Evolutionary conservation across 1,140 invertebrate species (phyloP).

Genomic region (Drosophila gunungcola): DNA sequence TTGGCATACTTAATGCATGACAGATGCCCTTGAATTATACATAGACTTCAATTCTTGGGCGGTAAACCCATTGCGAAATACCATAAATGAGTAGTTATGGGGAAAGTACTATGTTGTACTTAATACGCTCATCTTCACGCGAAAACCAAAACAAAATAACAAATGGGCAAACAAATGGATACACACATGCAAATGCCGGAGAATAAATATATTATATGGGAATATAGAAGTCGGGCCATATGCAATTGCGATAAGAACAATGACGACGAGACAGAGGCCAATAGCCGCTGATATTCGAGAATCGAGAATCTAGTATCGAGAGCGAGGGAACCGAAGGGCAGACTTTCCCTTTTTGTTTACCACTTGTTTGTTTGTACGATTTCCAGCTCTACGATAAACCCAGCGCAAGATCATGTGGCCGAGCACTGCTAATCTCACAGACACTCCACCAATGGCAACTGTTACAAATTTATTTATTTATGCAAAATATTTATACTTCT

Average conservation of each 20-base stretch:
- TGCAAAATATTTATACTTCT: slow-evolving; percentile 48
- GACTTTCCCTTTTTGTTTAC: slow-evolving; percentile 67
- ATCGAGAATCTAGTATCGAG: slow-evolving; percentile 1
- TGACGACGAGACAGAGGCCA: slow-evolving; percentile 74
- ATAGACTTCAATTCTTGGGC: slow-evolving; percentile 4
- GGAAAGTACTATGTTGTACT: not conserved
- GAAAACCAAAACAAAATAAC: slow-evolving; percentile 21
- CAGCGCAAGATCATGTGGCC: slow-evolving; percentile 46
- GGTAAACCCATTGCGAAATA: not conserved
- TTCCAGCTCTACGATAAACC: slow-evolving; percentile 32
- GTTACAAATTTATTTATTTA: slow-evolving; percentile 56
- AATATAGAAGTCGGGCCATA: slow-evolving; percentile 43
- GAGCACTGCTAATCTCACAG: slow-evolving; percentile 33
- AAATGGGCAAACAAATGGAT: slow-evolving; percentile 23
- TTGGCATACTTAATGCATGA: not conserved
- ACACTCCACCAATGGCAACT: slow-evolving; percentile 21
- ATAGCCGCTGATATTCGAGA: slow-evolving; percentile 66
- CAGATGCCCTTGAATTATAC: slow-evolving; percentile 53
- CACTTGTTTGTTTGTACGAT: slow-evolving; percentile 21
- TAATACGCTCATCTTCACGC: not conserved
- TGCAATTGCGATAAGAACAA: slow-evolving; percentile 65
- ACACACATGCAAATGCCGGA: not conserved
- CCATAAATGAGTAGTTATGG: slow-evolving; percentile 4
- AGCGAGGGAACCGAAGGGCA: slow-evolving; percentile 1
- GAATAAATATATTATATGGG: not conserved